phyloP scores from a whole-genome alignment of 2,113 vertebrate species.

The Gobio gobio region DNA sequence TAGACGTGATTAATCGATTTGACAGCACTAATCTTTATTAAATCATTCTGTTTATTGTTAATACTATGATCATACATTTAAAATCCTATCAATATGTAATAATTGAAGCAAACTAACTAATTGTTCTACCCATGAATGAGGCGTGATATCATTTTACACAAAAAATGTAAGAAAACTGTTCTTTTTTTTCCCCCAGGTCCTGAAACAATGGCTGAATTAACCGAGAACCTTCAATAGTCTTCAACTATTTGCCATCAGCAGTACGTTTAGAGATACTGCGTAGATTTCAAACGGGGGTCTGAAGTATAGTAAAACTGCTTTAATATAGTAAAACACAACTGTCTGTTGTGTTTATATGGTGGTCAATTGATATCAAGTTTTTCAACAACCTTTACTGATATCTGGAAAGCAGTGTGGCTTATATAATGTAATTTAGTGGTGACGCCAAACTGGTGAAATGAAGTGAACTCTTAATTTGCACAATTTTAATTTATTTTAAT shows the following conservation, averaged over 20 bases:
- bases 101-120: not conserved
- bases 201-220: not conserved
- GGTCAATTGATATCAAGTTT: not conserved
- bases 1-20: no score
- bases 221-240: not conserved
- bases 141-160: no score
- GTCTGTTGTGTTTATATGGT: not conserved
- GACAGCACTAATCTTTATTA: no score
- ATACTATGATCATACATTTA: not conserved
- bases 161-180: not conserved
- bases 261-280: not conserved
- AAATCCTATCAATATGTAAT: not conserved
- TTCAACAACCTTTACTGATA: not conserved
- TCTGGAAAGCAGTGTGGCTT: not conserved
- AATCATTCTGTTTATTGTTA: no score
- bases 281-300: not conserved
- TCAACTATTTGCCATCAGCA: not conserved
- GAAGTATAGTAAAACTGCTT: not conserved
- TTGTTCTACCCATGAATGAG: not conserved
- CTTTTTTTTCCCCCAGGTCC: not conserved
- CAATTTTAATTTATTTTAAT: not conserved
- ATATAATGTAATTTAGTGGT: not conserved
- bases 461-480: not conserved
- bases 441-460: not conserved
- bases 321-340: not conserved